Evolutionary conservation across 2,888 invertebrate species (phyloP), one percentile per base, ranked within the genome.

Genomic region (Ophioninae sp.): DNA sequence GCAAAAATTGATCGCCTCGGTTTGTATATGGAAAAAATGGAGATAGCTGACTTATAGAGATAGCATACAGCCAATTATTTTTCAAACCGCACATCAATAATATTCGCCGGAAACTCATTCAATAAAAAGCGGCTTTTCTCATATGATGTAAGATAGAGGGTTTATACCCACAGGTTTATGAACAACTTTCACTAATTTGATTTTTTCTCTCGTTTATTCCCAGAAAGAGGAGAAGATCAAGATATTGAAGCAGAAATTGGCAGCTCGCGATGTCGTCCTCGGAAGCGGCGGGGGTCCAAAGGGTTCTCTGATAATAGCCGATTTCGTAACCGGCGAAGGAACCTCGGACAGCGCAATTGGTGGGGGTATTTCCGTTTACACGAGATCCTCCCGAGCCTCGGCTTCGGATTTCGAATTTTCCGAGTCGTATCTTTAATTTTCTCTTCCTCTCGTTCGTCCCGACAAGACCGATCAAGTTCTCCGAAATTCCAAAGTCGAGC

Each of bases 1-100:
- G 85, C 98, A 99, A 94, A 96, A 97, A 94, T 96, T 99, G 88
- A 99, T 99, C 92, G 95, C 97, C 87, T 97, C 97, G 95, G 99
- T 98, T 93, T 92, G 91, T 72, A 30, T 13, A 65, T 74, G 23
- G 23, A 17, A 51, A 6, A 51, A 20, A 51, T 17, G 51, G 61
- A 22, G 17, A 13, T 37, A 65, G 30, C 30, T 30, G 30, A 30
- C 30, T 30, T 30, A 30, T 3, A 30, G 30, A 30, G 1, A 30
- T 30, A 30, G 30, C 30, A 30, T 30, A 30, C 30, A 41, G 0
- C 41, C 41, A 41, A 7, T 41, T 41, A 9, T 41, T 41, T 41
- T 41, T 1, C 6, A 9, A 41, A 30, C 3, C 30, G 30, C 8
- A 9, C 0, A 41, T 1, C 9, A 9, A 41, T 41, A 41, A 41